Evolutionary conservation across 2,113 vertebrate species (phyloP), one percentile per base, ranked within the genome.

Genomic region (Oreotragus oreotragus): DNA sequence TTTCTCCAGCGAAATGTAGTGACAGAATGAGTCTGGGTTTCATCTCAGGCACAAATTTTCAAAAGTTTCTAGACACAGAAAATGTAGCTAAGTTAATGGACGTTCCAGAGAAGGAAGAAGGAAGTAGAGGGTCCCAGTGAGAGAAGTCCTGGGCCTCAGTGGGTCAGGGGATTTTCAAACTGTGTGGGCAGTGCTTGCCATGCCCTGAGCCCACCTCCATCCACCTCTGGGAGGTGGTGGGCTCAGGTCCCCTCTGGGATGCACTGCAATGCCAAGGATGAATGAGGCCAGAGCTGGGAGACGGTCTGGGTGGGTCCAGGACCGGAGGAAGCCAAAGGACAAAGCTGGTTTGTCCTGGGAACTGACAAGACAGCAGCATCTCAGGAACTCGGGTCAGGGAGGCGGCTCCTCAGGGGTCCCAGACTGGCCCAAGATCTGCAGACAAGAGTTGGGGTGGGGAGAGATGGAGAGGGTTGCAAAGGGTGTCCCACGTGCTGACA

Each of bases 361-460:
- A 28, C 43, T 36, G 39, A 10, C 17, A 45, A 39, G 73, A 13
- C 0, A 4, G 27, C n/a, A 10, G 83, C n/a, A 10, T 14, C 11
- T 80, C 57, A 17, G 9, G 43, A 25, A 47, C 83, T 45, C 45
- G 6, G n/a, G 8, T 45, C 33, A 2, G 13, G 55, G n/a, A 55
- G 27, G 23, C 1, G 1, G 60, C 17, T 49, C 66, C 6, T 16
- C 1, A 15, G 70, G 28, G 47, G 27, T 12, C 10, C 6, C 39
- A n/a, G 12, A 60, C 27, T 60, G 79, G 19, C 11, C 1, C 55
- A 45, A 47, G 73, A n/a, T 77, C 76, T 53, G 23, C 16, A 13
- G 7, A 25, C 2, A 3, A 0, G 5, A 36, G 0, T 14, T 8
- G 39, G 16, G 7, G 27, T 14, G 21, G 28, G 27, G 39, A 47